phyloP scores from a whole-genome alignment of 2,797 vertebrate genomes.

The Lutra lutra region DNA sequence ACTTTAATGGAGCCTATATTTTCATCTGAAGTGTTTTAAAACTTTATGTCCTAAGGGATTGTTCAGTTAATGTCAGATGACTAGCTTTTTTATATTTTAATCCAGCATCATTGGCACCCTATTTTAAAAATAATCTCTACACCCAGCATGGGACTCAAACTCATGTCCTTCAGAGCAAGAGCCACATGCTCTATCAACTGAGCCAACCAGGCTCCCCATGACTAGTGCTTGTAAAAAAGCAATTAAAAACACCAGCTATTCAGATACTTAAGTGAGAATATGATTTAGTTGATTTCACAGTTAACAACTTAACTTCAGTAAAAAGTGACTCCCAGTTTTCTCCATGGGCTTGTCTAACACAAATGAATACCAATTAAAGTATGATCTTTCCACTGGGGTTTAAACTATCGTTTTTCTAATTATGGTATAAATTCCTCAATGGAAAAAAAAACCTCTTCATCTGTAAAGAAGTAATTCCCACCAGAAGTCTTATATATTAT shows the following conservation, averaged over 20 bases:
- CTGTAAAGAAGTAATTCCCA: slow-evolving; percentile 78
- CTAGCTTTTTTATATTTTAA: neutral
- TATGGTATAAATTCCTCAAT: slow-evolving; percentile 78
- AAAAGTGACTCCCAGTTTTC: slow-evolving; percentile 63
- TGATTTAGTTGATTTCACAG: slow-evolving; percentile 64
- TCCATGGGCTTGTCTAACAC: slow-evolving; percentile 74
- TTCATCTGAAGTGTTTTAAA: neutral
- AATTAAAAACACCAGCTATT: slow-evolving; percentile 43
- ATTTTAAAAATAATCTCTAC: neutral
- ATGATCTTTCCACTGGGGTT: slow-evolving; percentile 73
- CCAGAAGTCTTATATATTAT: slow-evolving; percentile 75
- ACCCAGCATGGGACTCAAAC: neutral
- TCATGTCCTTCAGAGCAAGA: neutral
- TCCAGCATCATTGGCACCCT: neutral
- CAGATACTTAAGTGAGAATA: slow-evolving; percentile 63
- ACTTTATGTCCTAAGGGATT: neutral
- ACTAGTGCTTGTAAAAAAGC: neutral
- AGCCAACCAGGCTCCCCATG: neutral
- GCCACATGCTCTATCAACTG: neutral
- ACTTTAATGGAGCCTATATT: neutral
- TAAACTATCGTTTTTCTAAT: slow-evolving; percentile 84
- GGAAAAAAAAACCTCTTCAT: slow-evolving; percentile 73
- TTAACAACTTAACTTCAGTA: slow-evolving; percentile 64
- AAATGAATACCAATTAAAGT: slow-evolving; percentile 83
- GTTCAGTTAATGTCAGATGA: slow-evolving; percentile 25